Conservation (phyloP, 1,140 invertebrate genomes). For the Cyphomyrmex costatus region DNA sequence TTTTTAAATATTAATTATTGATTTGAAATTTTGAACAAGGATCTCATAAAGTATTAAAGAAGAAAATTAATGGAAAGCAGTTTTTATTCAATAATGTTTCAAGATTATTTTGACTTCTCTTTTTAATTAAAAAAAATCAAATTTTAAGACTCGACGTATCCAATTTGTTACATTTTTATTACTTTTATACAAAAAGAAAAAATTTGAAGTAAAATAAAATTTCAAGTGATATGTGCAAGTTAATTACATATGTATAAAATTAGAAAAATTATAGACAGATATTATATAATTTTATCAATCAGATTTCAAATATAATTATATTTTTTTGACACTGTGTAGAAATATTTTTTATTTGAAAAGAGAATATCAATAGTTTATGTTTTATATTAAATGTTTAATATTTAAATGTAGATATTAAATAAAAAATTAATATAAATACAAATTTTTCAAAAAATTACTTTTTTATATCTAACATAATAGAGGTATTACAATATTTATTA, state of each 20-base stretch:
- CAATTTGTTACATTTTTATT: slow-evolving; percentile 7
- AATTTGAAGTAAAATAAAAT: slow-evolving; percentile 5
- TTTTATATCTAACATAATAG: neutral
- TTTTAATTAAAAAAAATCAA: neutral
- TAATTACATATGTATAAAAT: slow-evolving; percentile 30
- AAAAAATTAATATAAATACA: no score
- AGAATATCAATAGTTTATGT: neutral
- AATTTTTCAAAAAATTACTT: neutral
- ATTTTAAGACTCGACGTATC: slow-evolving; percentile 2
- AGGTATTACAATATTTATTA: neutral
- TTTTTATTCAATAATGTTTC: neutral
- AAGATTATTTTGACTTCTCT: neutral
- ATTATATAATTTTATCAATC: slow-evolving; percentile 15
- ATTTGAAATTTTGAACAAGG: neutral
- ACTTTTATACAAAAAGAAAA: neutral
- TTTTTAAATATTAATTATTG: neutral
- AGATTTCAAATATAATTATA: neutral
- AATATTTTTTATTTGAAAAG: neutral
- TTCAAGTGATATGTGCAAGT: neutral
- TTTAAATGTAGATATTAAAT: neutral
- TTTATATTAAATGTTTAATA: slow-evolving; percentile 26
- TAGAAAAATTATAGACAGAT: neutral
- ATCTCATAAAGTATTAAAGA: neutral
- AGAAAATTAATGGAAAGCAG: neutral
- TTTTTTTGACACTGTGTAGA: neutral